phyloP scores from a whole-genome alignment of 1,140 invertebrate species.

The Atta cephalotes region DNA sequence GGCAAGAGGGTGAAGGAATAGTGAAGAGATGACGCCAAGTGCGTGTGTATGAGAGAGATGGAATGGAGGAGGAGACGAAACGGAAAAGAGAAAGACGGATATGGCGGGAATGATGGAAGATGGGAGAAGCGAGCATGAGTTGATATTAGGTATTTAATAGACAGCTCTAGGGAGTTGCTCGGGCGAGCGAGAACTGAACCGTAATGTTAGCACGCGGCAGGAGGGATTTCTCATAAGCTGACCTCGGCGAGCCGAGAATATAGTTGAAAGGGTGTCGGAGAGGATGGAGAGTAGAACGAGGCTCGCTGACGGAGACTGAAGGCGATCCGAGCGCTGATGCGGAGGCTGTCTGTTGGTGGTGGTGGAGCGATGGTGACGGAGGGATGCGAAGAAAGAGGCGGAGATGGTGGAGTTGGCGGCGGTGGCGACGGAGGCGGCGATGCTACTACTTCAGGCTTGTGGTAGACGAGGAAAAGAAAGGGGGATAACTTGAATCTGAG shows the following conservation, averaged over 20 bases:
- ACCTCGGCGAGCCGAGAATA: constrained; percentile 75
- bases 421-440: neutral
- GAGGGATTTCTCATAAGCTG: constrained; percentile 83
- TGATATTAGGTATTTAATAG: constrained; percentile 84
- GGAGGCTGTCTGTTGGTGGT: constrained; percentile 2
- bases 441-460: neutral
- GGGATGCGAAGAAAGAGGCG: neutral
- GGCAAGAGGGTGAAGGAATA: too few relatives aligned
- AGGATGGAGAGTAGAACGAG: constrained; percentile 57
- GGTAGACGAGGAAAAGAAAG: constrained; percentile 65
- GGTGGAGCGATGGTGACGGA: constrained; percentile 22
- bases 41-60: constrained; percentile 1
- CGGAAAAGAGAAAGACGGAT: constrained; percentile 10
- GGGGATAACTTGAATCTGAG: constrained; percentile 81
- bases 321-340: constrained; percentile 63
- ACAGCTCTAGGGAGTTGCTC: constrained; percentile 79
- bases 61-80: neutral
- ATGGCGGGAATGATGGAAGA: constrained; percentile 32
- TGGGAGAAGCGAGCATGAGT: constrained; percentile 71
- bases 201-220: constrained; percentile 78
- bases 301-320: constrained; percentile 61
- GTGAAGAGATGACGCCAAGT: neutral
- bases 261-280: constrained; percentile 71
- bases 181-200: constrained; percentile 78
- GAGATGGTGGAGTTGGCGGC: neutral